phyloP scores from a whole-genome alignment of 2,888 invertebrate genomes.

The Lypha dubia region DNA sequence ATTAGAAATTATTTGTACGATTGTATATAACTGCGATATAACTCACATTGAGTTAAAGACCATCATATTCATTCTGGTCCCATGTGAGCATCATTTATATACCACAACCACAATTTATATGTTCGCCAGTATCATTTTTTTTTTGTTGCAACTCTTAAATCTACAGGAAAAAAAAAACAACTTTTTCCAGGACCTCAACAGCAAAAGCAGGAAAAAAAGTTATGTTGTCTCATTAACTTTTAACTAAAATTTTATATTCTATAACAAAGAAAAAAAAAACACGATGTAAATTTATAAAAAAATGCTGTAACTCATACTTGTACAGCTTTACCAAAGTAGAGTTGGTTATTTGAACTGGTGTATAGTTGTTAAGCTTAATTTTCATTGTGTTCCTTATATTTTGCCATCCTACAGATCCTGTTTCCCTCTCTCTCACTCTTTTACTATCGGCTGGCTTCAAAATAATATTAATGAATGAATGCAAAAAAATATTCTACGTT shows the following conservation, averaged over 20 bases:
- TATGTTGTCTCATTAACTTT: slow-evolving; percentile 74
- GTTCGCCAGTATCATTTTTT: slow-evolving; percentile 43
- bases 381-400: slow-evolving; percentile 59
- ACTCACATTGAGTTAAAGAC: slow-evolving; percentile 66
- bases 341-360: slow-evolving; percentile 67
- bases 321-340: background rate
- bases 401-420: background rate
- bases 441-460: slow-evolving; percentile 11
- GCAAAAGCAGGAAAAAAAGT: slow-evolving; percentile 59
- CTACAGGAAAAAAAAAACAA: slow-evolving; percentile 30
- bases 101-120: slow-evolving; percentile 71
- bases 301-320: slow-evolving; percentile 30
- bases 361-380: slow-evolving; percentile 69
- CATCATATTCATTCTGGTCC: slow-evolving; percentile 68
- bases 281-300: slow-evolving; percentile 36
- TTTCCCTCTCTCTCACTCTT: background rate
- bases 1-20: background rate
- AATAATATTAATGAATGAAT: slow-evolving; percentile 58
- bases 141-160: slow-evolving; percentile 34
- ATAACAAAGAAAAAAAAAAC: slow-evolving; percentile 45
- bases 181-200: slow-evolving; percentile 57
- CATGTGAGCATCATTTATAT: slow-evolving; percentile 71
- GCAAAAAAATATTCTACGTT: slow-evolving; percentile 25
- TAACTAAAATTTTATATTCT: slow-evolving; percentile 70
- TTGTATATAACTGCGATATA: slow-evolving; percentile 37